Evolutionary conservation across 2,888 invertebrate species (phyloP), one percentile per base, ranked within the genome.

Genomic region (Aelia acuminata): DNA sequence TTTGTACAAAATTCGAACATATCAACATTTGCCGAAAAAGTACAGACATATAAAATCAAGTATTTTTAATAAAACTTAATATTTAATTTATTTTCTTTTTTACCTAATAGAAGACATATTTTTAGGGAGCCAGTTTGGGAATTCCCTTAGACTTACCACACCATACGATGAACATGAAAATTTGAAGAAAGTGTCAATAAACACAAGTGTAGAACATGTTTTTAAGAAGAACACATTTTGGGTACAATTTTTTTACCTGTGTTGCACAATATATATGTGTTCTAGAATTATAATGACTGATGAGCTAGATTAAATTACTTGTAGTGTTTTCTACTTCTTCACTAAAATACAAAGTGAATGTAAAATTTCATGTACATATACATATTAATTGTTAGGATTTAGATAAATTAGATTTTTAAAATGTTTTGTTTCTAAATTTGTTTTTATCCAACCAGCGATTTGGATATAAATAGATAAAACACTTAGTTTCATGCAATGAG

Each of bases 121-220:
- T 91, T 48, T 91, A 93, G 93, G 92, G 92, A 90, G 92, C 92
- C 91, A 93, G 92, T 90, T 90, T 93, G 91, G 92, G 92, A 91
- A 91, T 92, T 89, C 91, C 93, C 63, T 92, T 92, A 90, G 93
- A 93, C 91, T 91, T 93, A 90, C 93, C 93, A 88, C 92, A 93
- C 89, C 87, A 70, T 48, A 93, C 93, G 91, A 92, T 93, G 89
- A 93, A 89, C 85, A 88, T 80, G 80, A 80, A 80, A 11, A 80
- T 80, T 47, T 70, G 35, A 70, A 70, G 35, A 35, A 31, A 35
- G 63, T 70, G 63, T 70, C 18, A 35, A 70, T 5, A 57, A 53
- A 26, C 1, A 57, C 26, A 18, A 70, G 18, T 70, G 63, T 70
- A 13, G 63, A 70, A 70, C 63, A 70, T 31, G 57, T 26, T 70